Evolutionary conservation across 2,113 vertebrate species (phyloP).

Genomic region (Siphamia tubifer): DNA sequence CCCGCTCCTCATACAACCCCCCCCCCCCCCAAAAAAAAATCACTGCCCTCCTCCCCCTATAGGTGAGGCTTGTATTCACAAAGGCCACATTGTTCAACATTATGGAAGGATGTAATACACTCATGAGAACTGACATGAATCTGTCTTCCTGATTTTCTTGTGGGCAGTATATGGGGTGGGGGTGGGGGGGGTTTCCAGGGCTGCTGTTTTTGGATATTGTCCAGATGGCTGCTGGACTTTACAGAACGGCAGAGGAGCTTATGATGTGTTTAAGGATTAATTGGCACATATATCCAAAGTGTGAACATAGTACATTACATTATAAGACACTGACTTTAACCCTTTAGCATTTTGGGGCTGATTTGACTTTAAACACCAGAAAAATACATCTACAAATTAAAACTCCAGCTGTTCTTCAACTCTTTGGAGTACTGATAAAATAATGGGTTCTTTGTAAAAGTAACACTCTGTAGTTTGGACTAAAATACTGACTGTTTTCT

Average conservation of each 20-base stretch:
- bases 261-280: constrained; percentile 66
- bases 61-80: constrained; percentile 35
- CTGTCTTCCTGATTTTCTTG: constrained; percentile 53
- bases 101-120: constrained; percentile 39
- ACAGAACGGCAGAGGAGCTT: constrained; percentile 31
- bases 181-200: neutral
- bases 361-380: no score
- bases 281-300: constrained; percentile 36
- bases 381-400: no score
- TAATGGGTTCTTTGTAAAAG: no score
- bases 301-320: constrained; percentile 36
- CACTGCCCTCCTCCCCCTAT: no score
- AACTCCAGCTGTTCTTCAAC: no score
- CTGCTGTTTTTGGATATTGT: constrained; percentile 57
- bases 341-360: no score
- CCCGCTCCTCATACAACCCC: neutral
- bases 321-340: constrained; percentile 9
- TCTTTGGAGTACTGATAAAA: no score
- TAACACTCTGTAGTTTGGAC: no score
- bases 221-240: constrained; percentile 48
- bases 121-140: constrained; percentile 61
- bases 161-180: neutral
- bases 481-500: no score
- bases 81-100: constrained; percentile 53
- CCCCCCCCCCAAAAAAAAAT: no score